Evolutionary conservation across 2,888 invertebrate genomes (phyloP).

Genomic region (Yponomeuta cagnagella): DNA sequence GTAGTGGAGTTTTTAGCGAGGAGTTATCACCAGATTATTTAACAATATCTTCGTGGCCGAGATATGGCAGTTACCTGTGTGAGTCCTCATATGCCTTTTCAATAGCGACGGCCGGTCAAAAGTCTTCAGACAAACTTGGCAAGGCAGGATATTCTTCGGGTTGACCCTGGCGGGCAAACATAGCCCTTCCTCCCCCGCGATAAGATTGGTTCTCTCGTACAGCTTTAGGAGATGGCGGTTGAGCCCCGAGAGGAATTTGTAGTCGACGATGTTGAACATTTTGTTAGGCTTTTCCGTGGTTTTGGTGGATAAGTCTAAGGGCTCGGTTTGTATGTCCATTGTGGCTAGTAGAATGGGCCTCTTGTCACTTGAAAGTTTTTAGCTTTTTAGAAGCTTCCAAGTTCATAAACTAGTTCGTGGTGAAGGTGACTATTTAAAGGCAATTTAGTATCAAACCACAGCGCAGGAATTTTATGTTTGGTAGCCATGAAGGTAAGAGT

Average conservation of each 20-base stretch:
- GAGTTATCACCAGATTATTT: too few species aligned
- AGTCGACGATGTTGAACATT: slow-evolving; percentile 50
- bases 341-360: not conserved
- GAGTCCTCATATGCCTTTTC: slow-evolving; percentile 80
- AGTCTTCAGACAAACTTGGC: slow-evolving; percentile 79
- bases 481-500: too few species aligned
- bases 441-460: too few species aligned
- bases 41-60: too few species aligned
- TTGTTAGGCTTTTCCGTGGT: slow-evolving; percentile 30
- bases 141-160: slow-evolving; percentile 62
- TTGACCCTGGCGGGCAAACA: slow-evolving; percentile 29
- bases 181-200: slow-evolving; percentile 32
- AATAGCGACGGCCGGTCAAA: slow-evolving; percentile 81
- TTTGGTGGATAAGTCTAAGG: slow-evolving; percentile 57
- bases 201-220: slow-evolving; percentile 52
- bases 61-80: slow-evolving; percentile 69
- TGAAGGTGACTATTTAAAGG: too few species aligned
- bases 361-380: too few species aligned
- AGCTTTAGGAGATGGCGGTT: slow-evolving; percentile 58
- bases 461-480: too few species aligned
- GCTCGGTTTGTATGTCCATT: slow-evolving; percentile 60
- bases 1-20: too few species aligned
- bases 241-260: slow-evolving; percentile 57
- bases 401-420: too few species aligned
- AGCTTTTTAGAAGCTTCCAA: too few species aligned